Evolutionary conservation across 1,140 invertebrate genomes (phyloP).

Genomic region (Lucilia sericata): DNA sequence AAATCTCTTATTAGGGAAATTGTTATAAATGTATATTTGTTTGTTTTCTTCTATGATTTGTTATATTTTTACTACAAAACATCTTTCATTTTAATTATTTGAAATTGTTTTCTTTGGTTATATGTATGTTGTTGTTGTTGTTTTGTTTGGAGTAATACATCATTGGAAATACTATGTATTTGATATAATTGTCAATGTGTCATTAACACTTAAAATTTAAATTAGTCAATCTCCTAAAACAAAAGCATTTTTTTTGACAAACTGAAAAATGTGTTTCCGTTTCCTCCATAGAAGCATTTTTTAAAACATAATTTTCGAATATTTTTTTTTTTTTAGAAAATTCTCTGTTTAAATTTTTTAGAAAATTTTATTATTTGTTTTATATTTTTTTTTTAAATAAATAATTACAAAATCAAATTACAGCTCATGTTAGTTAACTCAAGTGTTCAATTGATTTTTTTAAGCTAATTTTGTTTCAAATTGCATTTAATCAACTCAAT

Average conservation of each 20-base stretch:
- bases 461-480: background rate
- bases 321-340: too few species aligned
- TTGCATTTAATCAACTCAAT: constrained; percentile 7
- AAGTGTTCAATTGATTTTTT: background rate
- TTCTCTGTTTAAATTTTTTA: too few species aligned
- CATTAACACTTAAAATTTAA: constrained; percentile 12
- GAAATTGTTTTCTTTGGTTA: background rate
- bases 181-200: background rate
- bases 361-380: too few species aligned
- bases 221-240: background rate
- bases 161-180: background rate
- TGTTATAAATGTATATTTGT: background rate
- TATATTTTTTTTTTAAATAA: too few species aligned
- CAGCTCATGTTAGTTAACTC: background rate
- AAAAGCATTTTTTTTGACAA: too few species aligned
- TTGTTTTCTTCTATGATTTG: background rate
- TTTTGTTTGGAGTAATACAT: background rate
- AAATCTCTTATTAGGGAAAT: constrained; percentile 9
- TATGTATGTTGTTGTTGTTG: background rate
- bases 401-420: too few species aligned
- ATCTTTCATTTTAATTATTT: constrained; percentile 18
- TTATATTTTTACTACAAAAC: background rate
- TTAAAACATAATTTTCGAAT: too few species aligned
- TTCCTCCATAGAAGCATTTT: too few species aligned
- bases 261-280: too few species aligned